Evolutionary conservation across 2,797 vertebrate species (phyloP).

Genomic region (Scolopax rusticola): DNA sequence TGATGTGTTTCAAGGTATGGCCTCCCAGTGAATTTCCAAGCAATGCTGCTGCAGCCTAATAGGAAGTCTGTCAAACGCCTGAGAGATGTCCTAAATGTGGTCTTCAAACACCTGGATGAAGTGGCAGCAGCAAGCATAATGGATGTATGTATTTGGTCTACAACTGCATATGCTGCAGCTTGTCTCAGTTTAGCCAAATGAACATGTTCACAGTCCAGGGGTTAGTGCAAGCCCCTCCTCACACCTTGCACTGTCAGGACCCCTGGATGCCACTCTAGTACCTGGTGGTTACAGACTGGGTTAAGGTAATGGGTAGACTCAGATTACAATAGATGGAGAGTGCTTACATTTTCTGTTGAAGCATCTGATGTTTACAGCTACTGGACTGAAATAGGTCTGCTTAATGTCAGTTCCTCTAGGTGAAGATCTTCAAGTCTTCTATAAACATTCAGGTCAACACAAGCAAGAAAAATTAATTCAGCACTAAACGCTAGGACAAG

Average conservation of each 20-base stretch:
- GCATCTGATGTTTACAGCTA: background rate
- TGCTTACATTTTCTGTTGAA: background rate
- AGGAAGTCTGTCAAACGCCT: constrained; percentile 87
- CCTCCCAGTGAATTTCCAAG: constrained; percentile 93
- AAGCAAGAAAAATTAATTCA: background rate
- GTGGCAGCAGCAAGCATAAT: constrained; percentile 83
- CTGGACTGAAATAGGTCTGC: background rate
- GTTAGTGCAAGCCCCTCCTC: background rate
- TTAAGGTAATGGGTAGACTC: background rate
- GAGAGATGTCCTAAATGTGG: constrained; percentile 85
- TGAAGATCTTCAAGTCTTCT: background rate
- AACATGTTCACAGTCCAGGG: background rate
- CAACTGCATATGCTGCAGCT: background rate
- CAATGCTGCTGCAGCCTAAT: constrained; percentile 90
- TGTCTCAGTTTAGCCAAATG: background rate
- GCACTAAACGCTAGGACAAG: background rate
- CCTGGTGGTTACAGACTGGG: background rate
- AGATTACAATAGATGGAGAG: background rate
- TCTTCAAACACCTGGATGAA: constrained; percentile 92
- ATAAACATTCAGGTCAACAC: background rate
- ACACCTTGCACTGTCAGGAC: background rate
- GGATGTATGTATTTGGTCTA: constrained; percentile 82
- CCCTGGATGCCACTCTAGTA: background rate
- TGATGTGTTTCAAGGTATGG: constrained; percentile 86
- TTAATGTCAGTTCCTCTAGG: background rate